Evolutionary conservation across 2,113 vertebrate genomes (phyloP).

Genomic region (Noctilio leporinus): DNA sequence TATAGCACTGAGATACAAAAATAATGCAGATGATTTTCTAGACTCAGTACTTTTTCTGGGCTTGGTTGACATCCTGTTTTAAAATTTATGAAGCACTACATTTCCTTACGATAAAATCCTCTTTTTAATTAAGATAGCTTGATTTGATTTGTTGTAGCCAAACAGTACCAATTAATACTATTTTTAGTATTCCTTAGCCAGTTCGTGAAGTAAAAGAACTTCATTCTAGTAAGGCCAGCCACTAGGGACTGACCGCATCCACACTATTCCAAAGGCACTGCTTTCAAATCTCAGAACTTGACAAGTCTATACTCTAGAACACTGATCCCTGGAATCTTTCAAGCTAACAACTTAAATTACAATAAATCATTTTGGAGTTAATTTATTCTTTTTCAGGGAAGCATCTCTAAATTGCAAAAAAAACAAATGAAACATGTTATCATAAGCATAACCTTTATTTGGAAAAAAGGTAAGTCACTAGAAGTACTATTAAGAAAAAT

Average conservation of each 20-base stretch:
- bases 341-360: background rate
- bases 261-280: background rate
- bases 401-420: slow-evolving; percentile 4
- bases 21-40: background rate
- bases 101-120: background rate
- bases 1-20: background rate
- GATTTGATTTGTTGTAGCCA: background rate
- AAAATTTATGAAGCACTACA: slow-evolving; percentile 11
- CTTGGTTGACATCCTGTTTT: background rate
- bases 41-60: background rate
- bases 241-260: background rate
- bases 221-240: background rate
- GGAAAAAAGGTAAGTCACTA: background rate
- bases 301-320: background rate
- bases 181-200: background rate
- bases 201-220: slow-evolving; percentile 21
- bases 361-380: slow-evolving; percentile 5
- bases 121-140: slow-evolving; percentile 13
- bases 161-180: background rate
- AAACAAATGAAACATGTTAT: background rate
- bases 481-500: background rate
- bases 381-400: slow-evolving; percentile 19
- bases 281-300: slow-evolving; percentile 8
- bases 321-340: background rate
- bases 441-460: slow-evolving; percentile 6